phyloP scores from a whole-genome alignment of 2,113 vertebrate genomes.

The Salvator merianae region DNA sequence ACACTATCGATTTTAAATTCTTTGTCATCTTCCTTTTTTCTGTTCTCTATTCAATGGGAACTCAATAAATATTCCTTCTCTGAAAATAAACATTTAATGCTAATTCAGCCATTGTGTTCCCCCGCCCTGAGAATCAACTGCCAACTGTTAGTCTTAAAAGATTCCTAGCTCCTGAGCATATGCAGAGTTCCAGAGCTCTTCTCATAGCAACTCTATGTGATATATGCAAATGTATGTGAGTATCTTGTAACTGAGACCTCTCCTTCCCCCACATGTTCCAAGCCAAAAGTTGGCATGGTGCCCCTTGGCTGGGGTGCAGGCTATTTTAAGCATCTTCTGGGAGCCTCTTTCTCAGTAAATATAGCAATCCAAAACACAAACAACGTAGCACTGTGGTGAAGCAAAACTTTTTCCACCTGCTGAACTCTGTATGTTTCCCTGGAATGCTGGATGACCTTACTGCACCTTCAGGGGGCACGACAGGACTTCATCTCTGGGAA shows the following conservation, averaged over 20 bases:
- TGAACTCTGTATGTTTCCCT: background rate
- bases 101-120: no score
- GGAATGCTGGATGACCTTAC: background rate
- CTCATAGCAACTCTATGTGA: no score
- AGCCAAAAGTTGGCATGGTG: slow-evolving; percentile 57
- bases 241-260: slow-evolving; percentile 25
- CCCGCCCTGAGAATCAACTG: no score
- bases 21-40: no score
- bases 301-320: slow-evolving; percentile 63
- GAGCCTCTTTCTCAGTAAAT: slow-evolving; percentile 46
- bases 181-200: no score
- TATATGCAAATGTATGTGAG: background rate
- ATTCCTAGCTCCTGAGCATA: no score
- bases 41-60: no score
- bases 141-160: no score
- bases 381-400: slow-evolving; percentile 32
- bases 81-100: no score
- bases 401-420: slow-evolving; percentile 46
- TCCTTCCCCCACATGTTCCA: slow-evolving; percentile 52
- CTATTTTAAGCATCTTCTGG: slow-evolving; percentile 65
- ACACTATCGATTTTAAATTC: no score
- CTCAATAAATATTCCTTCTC: no score
- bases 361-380: slow-evolving; percentile 43
- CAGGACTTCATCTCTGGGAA: background rate
- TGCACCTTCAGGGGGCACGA: background rate